phyloP scores from a whole-genome alignment of 1,140 invertebrate genomes.

The Zaprionus nigranus region DNA sequence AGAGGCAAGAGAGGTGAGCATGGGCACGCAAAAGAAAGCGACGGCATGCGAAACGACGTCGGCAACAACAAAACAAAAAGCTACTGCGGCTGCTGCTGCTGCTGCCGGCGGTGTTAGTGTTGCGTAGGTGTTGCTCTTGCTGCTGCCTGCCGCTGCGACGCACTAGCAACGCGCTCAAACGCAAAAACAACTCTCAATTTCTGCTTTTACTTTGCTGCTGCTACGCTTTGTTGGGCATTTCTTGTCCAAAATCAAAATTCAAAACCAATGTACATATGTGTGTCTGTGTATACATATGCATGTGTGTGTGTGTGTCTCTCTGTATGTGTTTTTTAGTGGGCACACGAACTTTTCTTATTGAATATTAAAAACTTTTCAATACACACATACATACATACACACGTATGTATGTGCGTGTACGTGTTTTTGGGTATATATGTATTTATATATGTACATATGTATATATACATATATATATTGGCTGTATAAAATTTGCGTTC shows the following conservation, averaged over 20 bases:
- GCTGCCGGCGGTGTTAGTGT: constrained; percentile 31
- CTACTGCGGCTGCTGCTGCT: constrained; percentile 25
- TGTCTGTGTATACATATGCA: constrained; percentile 5
- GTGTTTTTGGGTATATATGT: constrained; percentile 7
- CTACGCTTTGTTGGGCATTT: constrained; percentile 65
- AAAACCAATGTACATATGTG: constrained; percentile 15
- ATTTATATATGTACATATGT: constrained; percentile 12
- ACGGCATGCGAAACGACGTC: constrained; percentile 57
- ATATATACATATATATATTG: constrained; percentile 18
- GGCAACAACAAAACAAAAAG: constrained; percentile 32
- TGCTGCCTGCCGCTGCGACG: constrained; percentile 19
- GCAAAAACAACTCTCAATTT: constrained; percentile 76
- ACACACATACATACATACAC: constrained; percentile 7
- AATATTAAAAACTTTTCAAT: constrained; percentile 30
- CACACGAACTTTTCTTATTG: constrained; percentile 28
- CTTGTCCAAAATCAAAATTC: constrained; percentile 41
- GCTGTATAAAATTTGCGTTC: constrained; percentile 29
- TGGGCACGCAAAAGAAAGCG: constrained; percentile 64
- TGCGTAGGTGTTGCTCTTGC: constrained; percentile 67
- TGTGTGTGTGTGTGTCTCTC: constrained; percentile 3
- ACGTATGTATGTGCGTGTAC: constrained; percentile 9
- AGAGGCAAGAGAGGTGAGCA: constrained; percentile 14
- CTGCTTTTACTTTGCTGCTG: constrained; percentile 70
- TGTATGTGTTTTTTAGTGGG: constrained; percentile 11
- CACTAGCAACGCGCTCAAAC: constrained; percentile 38